Evolutionary conservation across 2,113 vertebrate species (phyloP), one percentile per base, ranked within the genome.

Genomic region (Poeciliopsis retropinna): DNA sequence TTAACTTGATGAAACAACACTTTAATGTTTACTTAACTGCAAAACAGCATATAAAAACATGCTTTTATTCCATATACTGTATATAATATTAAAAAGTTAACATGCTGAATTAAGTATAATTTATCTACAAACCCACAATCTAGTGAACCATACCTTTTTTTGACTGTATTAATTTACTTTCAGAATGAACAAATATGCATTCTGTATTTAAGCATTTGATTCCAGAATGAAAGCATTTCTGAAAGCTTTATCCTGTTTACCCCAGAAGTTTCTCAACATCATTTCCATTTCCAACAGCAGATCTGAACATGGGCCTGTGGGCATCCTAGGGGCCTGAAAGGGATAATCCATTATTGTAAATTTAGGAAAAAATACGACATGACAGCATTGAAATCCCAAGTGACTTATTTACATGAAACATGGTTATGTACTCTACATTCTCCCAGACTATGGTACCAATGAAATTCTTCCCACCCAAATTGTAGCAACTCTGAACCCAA

Each of bases 401-500:
- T 73, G 29, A 77, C 73, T 66, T 71, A 68, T 74, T 70, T 61
- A 61, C 64, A 72, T 5, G 1, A 73, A 67, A 78, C 80, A 81
- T 1, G 30, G 65, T 64, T 72, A 76, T 63, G 68, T 73, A 67
- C 65, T 37, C 60, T 34, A 10, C 39, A 74, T 63, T 44, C 31
- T 34, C 31, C 25, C 67, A 61, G 70, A 70, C n/a, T 19, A 2
- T 28, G 34, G 32, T 12, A 47, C 80, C 86, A 85, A 74, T 84
- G 67, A 77, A 17, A 69, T 1, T 22, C n/a, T 78, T 73, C 76
- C 74, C 32, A 60, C 32, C 17, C 39, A 4, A 27, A 69, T 80
- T 61, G 67, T 31, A 61, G 37, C 11, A 2, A 60, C 67, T 60
- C 75, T 75, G 64, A 77, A 76, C 32, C 54, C 75, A 73, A 74